Evolutionary conservation across 2,888 invertebrate genomes (phyloP).

Genomic region (Caenorhabditis panamensis): DNA sequence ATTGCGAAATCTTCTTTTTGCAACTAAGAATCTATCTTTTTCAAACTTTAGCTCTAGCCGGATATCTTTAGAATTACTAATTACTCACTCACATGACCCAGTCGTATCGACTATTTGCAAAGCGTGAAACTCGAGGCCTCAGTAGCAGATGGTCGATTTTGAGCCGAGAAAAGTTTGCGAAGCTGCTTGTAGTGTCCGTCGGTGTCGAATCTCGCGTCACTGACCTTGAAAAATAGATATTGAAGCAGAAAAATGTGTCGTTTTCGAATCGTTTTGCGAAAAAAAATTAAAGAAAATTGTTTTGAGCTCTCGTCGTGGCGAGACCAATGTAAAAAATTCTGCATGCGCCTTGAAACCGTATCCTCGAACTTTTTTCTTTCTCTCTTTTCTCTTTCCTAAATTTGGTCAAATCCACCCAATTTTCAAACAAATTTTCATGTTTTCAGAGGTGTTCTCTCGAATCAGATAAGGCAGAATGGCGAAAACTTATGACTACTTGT

Average conservation of each 20-base stretch:
- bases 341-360: slow-evolving; percentile 9
- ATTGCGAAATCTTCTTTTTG: slow-evolving; percentile 21
- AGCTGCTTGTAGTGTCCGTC: slow-evolving; percentile 2
- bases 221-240: not conserved
- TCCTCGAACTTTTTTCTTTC: not conserved
- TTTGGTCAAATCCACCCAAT: not conserved
- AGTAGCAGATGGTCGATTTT: slow-evolving; percentile 18
- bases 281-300: not conserved
- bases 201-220: not conserved
- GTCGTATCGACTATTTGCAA: slow-evolving; percentile 25
- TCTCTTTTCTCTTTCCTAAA: not conserved
- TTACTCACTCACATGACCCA: slow-evolving; percentile 50
- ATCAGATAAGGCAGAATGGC: slow-evolving; percentile 54
- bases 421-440: not conserved
- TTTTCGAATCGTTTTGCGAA: not conserved
- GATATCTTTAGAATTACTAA: slow-evolving; percentile 41
- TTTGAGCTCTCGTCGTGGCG: not conserved
- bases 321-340: not conserved
- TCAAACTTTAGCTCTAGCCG: not conserved
- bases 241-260: not conserved
- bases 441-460: slow-evolving; percentile 45
- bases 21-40: slow-evolving; percentile 9
- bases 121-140: not conserved
- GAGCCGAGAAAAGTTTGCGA: slow-evolving; percentile 8
- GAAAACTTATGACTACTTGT: slow-evolving; percentile 71